A percentile compares a stretch with the other conserved stretches of the same genome.
phyloP scores from a whole-genome alignment of 2,797 vertebrate species.

The Xenops minutus region DNA sequence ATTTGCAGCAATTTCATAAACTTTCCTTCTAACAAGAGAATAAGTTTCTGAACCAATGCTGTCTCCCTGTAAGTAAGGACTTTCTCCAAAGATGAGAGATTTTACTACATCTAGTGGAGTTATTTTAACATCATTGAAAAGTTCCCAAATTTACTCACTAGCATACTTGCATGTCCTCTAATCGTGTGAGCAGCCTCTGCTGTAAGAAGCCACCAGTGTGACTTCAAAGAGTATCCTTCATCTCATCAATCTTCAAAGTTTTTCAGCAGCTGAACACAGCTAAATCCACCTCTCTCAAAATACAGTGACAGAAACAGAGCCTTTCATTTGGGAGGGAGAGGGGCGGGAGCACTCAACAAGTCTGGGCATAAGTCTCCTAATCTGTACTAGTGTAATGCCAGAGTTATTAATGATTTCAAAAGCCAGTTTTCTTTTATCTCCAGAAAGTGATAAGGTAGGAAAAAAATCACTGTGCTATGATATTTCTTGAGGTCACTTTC shows the following conservation, averaged over 20 bases:
- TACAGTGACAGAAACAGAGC: background rate
- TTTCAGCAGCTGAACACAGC: background rate
- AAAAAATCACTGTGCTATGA: background rate
- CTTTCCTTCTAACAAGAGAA: background rate
- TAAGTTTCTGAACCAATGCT: background rate
- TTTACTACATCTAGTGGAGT: background rate
- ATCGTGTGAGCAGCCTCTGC: background rate
- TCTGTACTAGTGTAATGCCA: background rate
- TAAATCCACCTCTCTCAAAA: background rate
- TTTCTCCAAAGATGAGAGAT: background rate
- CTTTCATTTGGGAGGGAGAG: background rate
- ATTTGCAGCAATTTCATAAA: background rate
- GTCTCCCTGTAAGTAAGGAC: background rate
- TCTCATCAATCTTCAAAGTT: background rate
- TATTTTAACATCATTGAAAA: background rate
- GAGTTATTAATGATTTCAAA: background rate
- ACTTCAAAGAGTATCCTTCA: background rate
- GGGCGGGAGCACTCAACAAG: background rate
- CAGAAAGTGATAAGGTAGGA: background rate
- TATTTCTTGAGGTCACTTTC: background rate
- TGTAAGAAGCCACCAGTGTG: background rate
- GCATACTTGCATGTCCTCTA: rapidly evolving
- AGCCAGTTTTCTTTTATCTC: background rate
- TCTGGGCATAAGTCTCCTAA: background rate
- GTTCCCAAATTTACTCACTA: background rate